These are phyloP conservation scores for Actinia tenebrosa DNA, from an alignment of 64 coral and sea anemone genomes.

Conservation along the genomic window DNA sequence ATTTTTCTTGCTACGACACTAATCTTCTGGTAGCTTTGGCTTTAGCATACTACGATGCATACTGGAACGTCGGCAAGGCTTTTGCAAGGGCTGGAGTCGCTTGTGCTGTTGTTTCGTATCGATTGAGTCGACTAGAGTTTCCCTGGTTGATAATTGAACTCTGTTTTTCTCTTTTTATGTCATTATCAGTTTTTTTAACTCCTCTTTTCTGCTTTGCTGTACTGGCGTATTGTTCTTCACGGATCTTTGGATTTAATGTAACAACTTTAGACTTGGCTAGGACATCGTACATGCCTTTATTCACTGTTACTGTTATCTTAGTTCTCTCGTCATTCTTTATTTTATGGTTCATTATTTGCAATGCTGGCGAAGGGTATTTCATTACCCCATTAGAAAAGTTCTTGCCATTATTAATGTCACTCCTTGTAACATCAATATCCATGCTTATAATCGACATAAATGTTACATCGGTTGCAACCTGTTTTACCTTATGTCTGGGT, in stretches of 20 bases:
- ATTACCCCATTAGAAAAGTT: constrained; percentile 17
- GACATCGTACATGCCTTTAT: background rate
- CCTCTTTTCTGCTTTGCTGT: constrained; percentile 33
- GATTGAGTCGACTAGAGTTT: constrained; percentile 54
- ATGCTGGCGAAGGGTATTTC: constrained; percentile 30
- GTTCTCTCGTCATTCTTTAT: constrained; percentile 17
- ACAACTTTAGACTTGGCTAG: background rate
- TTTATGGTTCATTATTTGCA: constrained; percentile 44
- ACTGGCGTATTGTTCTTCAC: background rate
- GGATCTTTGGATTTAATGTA: background rate
- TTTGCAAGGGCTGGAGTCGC: constrained; percentile 47
- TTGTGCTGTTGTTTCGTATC: constrained; percentile 66
- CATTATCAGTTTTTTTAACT: constrained; percentile 26
- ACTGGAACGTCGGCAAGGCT: constrained; percentile 53
- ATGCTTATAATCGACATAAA: constrained; percentile 29
- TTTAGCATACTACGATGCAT: constrained; percentile 48
- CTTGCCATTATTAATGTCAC: constrained; percentile 29
- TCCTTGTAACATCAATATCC: constrained; percentile 9
- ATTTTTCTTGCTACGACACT: constrained; percentile 43
- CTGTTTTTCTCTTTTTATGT: constrained; percentile 26
- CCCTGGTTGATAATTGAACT: constrained; percentile 31
- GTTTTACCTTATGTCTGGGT: constrained; percentile 48
- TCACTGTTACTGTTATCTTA: background rate
- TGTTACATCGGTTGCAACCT: constrained; percentile 11
- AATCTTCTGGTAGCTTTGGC: constrained; percentile 40